Percentiles rank a stretch among this genome's conserved stretches.
Evolutionary conservation across 2,113 vertebrate species (phyloP).

Genomic region (Dicentrarchus labrax): DNA sequence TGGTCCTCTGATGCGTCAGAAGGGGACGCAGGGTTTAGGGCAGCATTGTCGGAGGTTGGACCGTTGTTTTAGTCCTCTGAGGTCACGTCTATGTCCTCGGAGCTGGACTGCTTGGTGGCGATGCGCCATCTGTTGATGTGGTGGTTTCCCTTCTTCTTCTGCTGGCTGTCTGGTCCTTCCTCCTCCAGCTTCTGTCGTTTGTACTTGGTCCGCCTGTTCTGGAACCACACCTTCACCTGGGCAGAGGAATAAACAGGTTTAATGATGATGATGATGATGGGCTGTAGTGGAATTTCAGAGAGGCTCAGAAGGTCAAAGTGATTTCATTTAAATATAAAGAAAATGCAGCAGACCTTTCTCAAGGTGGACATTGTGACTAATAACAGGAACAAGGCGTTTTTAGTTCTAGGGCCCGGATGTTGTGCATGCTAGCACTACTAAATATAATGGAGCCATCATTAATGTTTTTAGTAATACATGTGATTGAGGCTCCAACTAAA

Average conservation of each 20-base stretch:
- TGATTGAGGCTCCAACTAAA: too few relatives aligned
- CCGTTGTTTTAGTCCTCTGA: slow-evolving; percentile 86
- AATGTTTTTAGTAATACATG: neutral
- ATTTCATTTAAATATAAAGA: neutral
- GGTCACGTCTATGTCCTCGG: slow-evolving; percentile 96
- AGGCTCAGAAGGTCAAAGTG: neutral
- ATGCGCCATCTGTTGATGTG: slow-evolving; percentile 98
- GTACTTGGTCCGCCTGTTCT: slow-evolving; percentile 97
- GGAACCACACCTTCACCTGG: slow-evolving; percentile 99
- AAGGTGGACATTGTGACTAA: neutral
- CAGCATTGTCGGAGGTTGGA: neutral
- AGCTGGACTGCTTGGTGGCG: slow-evolving; percentile 94
- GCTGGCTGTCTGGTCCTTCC: slow-evolving; percentile 93
- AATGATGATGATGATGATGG: neutral
- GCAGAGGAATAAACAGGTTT: neutral
- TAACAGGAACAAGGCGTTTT: neutral
- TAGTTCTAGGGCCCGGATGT: too few relatives aligned
- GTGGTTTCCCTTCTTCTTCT: slow-evolving; percentile 98
- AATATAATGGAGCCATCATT: neutral
- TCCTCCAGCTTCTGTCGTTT: slow-evolving; percentile 99
- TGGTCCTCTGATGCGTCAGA: slow-evolving; percentile 75
- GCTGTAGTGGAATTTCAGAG: neutral
- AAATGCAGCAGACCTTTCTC: neutral
- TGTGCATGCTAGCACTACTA: neutral
- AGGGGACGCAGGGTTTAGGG: slow-evolving; percentile 6